phyloP scores from a whole-genome alignment of 1,140 invertebrate genomes.

The Trissolcus basalis region DNA sequence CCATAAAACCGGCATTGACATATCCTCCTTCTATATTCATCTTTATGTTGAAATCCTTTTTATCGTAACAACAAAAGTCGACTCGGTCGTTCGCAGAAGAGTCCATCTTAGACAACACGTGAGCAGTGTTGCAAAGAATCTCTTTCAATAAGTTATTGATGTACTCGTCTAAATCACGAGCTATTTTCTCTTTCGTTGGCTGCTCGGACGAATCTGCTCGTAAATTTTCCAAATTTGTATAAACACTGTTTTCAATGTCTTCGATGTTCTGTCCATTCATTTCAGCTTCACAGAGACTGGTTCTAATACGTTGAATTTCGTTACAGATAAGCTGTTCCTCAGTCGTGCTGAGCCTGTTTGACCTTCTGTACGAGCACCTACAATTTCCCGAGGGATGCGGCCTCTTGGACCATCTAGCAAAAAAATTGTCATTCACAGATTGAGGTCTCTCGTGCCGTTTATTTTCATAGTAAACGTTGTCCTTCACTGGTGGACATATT shows the following conservation, averaged over 20 bases:
- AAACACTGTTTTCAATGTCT: slow-evolving; percentile 65
- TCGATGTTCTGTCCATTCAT: slow-evolving; percentile 61
- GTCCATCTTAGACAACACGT: slow-evolving; percentile 37
- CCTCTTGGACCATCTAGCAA: slow-evolving; percentile 67
- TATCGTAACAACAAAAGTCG: slow-evolving; percentile 58
- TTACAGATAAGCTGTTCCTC: slow-evolving; percentile 66
- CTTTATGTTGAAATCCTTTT: slow-evolving; percentile 5
- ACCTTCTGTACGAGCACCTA: slow-evolving; percentile 70
- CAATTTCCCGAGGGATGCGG: slow-evolving; percentile 71
- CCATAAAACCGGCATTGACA: slow-evolving; percentile 68
- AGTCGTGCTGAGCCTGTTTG: slow-evolving; percentile 57
- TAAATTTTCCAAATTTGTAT: slow-evolving; percentile 41
- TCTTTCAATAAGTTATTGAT: slow-evolving; percentile 50
- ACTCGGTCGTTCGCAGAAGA: slow-evolving; percentile 41
- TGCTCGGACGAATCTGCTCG: slow-evolving; percentile 7
- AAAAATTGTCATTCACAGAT: slow-evolving; percentile 72
- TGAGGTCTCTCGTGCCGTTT: slow-evolving; percentile 64
- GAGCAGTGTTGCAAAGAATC: slow-evolving; percentile 46
- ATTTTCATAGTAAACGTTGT: slow-evolving; percentile 65
- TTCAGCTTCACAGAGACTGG: slow-evolving; percentile 69
- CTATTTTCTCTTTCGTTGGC: slow-evolving; percentile 62
- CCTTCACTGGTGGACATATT: slow-evolving; percentile 61
- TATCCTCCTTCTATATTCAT: slow-evolving; percentile 58
- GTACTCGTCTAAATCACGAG: slow-evolving; percentile 45
- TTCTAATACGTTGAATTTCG: slow-evolving; percentile 69